phyloP scores from a whole-genome alignment of 2,113 vertebrate genomes.

The Etheostoma cragini region DNA sequence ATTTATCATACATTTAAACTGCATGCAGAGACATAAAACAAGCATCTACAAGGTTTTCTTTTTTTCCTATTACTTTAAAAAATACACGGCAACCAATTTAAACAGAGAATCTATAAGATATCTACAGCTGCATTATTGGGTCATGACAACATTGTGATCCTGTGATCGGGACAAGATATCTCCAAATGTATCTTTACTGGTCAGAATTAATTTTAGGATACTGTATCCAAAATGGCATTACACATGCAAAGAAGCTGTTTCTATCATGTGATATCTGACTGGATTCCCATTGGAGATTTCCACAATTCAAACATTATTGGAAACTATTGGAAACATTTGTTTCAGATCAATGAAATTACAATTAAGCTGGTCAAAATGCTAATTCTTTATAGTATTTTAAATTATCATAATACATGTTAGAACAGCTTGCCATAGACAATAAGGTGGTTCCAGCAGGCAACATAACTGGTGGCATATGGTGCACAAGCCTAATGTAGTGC shows the following conservation, averaged over 20 bases:
- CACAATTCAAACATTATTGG: neutral
- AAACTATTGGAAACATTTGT: neutral
- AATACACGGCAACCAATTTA: neutral
- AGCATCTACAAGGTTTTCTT: neutral
- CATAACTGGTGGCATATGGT: neutral
- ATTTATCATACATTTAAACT: conserved; percentile 9
- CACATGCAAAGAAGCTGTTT: neutral
- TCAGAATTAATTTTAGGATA: neutral
- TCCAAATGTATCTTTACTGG: neutral
- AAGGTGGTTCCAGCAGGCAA: neutral
- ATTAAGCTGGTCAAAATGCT: neutral
- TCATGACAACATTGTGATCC: neutral
- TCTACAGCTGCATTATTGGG: neutral
- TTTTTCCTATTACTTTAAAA: neutral
- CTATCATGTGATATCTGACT: neutral
- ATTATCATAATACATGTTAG: neutral
- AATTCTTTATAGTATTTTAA: neutral
- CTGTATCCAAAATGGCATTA: neutral
- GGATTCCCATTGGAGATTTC: neutral
- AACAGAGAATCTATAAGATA: neutral
- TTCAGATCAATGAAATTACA: too few relatives aligned
- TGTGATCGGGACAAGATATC: neutral
- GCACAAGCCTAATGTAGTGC: neutral
- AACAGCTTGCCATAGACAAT: neutral
- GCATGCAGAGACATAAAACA: neutral